Evolutionary conservation across 2,797 vertebrate species (phyloP), one percentile per base, ranked within the genome.

Genomic region (Pantherophis alleghaniensis): DNA sequence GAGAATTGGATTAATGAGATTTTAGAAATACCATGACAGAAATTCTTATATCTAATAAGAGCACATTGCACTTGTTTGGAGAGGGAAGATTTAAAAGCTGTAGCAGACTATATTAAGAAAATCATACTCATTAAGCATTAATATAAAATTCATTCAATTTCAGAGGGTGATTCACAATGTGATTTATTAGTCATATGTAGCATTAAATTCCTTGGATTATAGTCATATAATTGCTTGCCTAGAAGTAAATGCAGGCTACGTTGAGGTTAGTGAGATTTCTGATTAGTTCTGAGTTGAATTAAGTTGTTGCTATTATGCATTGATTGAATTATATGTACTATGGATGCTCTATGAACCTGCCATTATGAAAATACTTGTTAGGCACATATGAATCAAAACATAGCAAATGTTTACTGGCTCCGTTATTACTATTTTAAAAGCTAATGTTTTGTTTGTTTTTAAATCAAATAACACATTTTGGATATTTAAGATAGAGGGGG

Each of bases 381-480:
- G 32, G 13, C 4, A 79, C 9, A 57, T 42, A 18, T 20, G 51
- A 37, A 79, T 14, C 88, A 61, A 86, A 90, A 86, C 88, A 91
- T 28, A 93, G 16, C 14, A 92, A 57, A 9, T 22, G 53, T 95
- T 94, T 56, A 89, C 37, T 88, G 86, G 86, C 55, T 32, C 11
- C 28, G 56, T 28, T 32, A 28, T 56, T 63, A 61, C n/a, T 42
- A n/a, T 88, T 91, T 60, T 3, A 89, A 88, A 83, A 13, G 24
- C 22, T 22, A 86, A 51, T 42, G 14, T 51, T 32, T 55, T 74
- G 18, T 20, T 4, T 88, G 55, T 26, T 79, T 79, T 88, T 74
- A 91, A 37, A 51, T 91, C 53, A 90, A 26, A 26, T 57, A 56
- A n/a, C 11, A 7, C n/a, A 4, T 93, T 93, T 47, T 53, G 74